These are phyloP conservation scores for Zaprionus inermis DNA, from an alignment of 1,140 invertebrate genomes.

Conservation along the genomic window DNA sequence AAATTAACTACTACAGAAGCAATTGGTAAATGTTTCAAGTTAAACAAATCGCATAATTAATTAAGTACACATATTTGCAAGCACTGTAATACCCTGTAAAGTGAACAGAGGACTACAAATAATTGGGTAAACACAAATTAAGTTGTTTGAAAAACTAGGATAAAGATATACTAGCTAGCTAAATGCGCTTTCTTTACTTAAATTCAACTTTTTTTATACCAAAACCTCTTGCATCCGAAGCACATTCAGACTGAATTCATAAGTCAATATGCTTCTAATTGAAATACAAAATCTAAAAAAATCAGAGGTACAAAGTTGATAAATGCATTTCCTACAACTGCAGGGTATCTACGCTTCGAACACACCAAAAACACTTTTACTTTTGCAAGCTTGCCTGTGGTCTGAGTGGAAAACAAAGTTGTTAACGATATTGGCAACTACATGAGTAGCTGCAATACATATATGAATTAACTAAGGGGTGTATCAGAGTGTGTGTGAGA, in stretches of 20 bases:
- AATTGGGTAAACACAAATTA: no score
- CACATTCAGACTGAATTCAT: no score
- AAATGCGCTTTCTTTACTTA: no score
- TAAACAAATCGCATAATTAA: background rate
- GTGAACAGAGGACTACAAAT: background rate
- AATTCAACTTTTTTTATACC: no score
- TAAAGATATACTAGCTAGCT: no score
- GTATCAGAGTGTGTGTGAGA: slow-evolving; percentile 1
- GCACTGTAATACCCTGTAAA: background rate
- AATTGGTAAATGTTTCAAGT: background rate
- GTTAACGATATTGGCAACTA: slow-evolving; percentile 51
- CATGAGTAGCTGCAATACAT: slow-evolving; percentile 40
- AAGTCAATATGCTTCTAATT: no score
- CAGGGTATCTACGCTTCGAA: background rate
- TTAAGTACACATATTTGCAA: background rate
- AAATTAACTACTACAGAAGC: background rate
- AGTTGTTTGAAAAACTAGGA: no score
- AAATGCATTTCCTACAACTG: no score
- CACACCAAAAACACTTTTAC: background rate
- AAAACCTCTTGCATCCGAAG: no score
- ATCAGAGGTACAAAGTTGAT: no score
- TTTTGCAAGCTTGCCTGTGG: background rate
- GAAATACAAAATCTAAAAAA: no score
- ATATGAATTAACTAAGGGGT: slow-evolving; percentile 13
- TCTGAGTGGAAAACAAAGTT: slow-evolving; percentile 1